Evolutionary conservation across 2,797 vertebrate genomes (phyloP), one percentile per base, ranked within the genome.

Genomic region (Pangasius djambal): DNA sequence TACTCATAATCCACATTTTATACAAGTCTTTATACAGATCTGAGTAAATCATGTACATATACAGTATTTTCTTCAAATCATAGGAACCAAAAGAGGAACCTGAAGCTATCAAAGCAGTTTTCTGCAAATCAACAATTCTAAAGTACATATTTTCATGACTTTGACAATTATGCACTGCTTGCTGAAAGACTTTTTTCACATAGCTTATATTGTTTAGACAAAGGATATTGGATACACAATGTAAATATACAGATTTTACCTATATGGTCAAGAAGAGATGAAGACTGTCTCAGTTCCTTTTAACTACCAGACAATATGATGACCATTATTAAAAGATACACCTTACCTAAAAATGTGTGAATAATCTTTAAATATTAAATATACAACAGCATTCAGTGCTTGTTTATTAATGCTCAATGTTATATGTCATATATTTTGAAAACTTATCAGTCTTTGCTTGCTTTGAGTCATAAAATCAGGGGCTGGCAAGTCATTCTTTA

Each of bases 361-460:
- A 83, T 87, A 65, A 52, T 65, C 15, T 81, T 87, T 95, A 95
- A 95, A 96, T 96, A 96, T 95, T 95, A 96, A 95, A 95, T 96
- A 96, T 92, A 88, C 87, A 92, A 91, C 89, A 92, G 90, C 86
- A 92, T 93, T 95, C 92, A 94, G 94, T 96, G 94, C 94, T 95
- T 92, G 89, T 92, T 94, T 92, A 87, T 89, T 87, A 90, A 93
- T 95, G 94, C 94, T 95, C 90, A 94, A 93, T 95, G 91, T 91
- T 93, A 93, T 93, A 93, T 92, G 90, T 92, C 88, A 94, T 88
- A 90, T 90, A 84, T 84, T 89, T 92, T 87, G 15, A 84, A 86
- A 89, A 92, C 72, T 7, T 86, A 89, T 88, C 18, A 91, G 92
- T 93, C 91, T 94, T 93, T 92, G 70, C 92, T 95, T 91, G 91